Evolutionary conservation across 1,140 invertebrate genomes (phyloP).

Genomic region (Penaeus chinensis): DNA sequence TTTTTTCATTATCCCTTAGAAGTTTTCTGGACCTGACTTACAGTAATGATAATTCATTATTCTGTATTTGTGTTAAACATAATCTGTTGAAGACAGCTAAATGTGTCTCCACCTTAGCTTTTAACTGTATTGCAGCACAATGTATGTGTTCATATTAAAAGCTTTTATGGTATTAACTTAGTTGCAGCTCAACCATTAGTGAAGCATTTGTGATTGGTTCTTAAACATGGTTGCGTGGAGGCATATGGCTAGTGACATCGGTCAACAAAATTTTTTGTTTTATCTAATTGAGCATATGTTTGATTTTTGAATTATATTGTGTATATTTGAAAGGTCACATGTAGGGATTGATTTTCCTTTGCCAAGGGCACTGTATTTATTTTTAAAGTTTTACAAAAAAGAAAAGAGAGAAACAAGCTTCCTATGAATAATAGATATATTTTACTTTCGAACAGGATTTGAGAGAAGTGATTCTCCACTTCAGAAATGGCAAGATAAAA

Average conservation of each 20-base stretch:
- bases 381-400: constrained; percentile 9
- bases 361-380: not conserved
- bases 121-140: not conserved
- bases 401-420: too few species aligned
- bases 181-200: constrained; percentile 26
- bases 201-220: not conserved
- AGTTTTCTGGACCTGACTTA: too few species aligned
- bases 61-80: too few species aligned
- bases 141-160: constrained; percentile 24
- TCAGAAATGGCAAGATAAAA: constrained; percentile 83
- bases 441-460: constrained; percentile 23
- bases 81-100: too few species aligned
- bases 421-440: too few species aligned
- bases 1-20: too few species aligned
- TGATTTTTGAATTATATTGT: constrained; percentile 14
- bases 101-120: constrained; percentile 30
- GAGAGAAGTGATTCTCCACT: constrained; percentile 62
- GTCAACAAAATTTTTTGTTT: constrained; percentile 28
- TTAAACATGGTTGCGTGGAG: constrained; percentile 35
- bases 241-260: constrained; percentile 47
- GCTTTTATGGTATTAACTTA: constrained; percentile 24
- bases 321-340: not conserved
- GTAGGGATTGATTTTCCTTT: too few species aligned
- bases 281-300: constrained; percentile 14
- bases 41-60: too few species aligned